These are phyloP conservation scores for Balanococcus diminutus DNA, from an alignment of 2,888 invertebrate genomes.

Conservation along the genomic window DNA sequence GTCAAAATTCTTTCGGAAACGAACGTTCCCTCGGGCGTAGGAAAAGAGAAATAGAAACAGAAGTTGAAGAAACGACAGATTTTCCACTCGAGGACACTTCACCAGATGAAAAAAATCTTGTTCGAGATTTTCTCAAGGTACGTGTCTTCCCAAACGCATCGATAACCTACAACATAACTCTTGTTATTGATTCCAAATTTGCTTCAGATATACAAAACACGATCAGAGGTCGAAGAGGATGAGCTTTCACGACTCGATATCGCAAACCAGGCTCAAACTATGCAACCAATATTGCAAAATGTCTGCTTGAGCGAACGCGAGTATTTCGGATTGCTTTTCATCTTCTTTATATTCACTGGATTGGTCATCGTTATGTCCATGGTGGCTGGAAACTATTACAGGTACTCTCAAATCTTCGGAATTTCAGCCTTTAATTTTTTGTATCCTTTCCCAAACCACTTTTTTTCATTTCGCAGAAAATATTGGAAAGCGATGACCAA, in stretches of 20 bases:
- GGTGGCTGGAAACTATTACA: slow-evolving; percentile 77
- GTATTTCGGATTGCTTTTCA: slow-evolving; percentile 82
- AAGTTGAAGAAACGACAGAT: slow-evolving; percentile 60
- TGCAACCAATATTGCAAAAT: slow-evolving; percentile 70
- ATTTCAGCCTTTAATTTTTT: background rate
- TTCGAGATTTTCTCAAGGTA: slow-evolving; percentile 89
- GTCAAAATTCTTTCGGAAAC: too few relatives aligned
- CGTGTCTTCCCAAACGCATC: too few relatives aligned
- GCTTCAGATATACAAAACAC: slow-evolving; percentile 78
- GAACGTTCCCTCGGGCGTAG: slow-evolving; percentile 83
- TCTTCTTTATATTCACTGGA: slow-evolving; percentile 76
- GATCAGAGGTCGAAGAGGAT: slow-evolving; percentile 63
- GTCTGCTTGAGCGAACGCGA: slow-evolving; percentile 83
- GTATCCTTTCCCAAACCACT: background rate
- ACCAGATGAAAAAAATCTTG: slow-evolving; percentile 74
- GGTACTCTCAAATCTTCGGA: slow-evolving; percentile 64
- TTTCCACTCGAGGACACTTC: slow-evolving; percentile 56
- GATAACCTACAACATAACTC: too few relatives aligned
- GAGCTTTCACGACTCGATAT: slow-evolving; percentile 64
- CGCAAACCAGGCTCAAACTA: slow-evolving; percentile 73
- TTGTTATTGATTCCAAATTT: too few relatives aligned
- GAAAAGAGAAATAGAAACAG: slow-evolving; percentile 66
- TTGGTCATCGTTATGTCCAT: slow-evolving; percentile 75
- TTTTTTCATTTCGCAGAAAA: slow-evolving; percentile 66
- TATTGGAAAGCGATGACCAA: slow-evolving; percentile 79